Evolutionary conservation across 2,113 vertebrate genomes (phyloP), one percentile per base, ranked within the genome.

Genomic region (Corapipo altera): DNA sequence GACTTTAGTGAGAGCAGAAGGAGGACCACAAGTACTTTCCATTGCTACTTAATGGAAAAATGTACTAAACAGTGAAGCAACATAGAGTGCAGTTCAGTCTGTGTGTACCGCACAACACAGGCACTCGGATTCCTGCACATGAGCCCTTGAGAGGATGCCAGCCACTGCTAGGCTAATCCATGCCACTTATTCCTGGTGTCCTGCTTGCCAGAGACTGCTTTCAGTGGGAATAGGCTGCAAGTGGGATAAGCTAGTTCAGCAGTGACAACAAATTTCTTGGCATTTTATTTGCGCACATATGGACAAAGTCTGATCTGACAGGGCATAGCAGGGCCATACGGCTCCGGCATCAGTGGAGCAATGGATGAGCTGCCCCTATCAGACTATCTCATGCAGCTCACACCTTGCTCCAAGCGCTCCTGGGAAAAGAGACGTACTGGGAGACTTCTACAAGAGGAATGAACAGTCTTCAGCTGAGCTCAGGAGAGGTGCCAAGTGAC

Each of bases 111-210:
- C 22, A n/a, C 12, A 28, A n/a, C 61, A 41, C 4, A 3, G 12
- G 19, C 16, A 20, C 57, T 37, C 1, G 0, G 21, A 33, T 15
- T 52, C 59, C 33, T 1, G 4, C 46, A 18, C 7, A 26, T 8
- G 1, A 2, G 7, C 22, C 11, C 6, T 11, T 7, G 8, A 69
- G n/a, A 74, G 35, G 9, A 88, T 37, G 26, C 2, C 35, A 84
- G 43, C 9, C 70, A 69, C 35, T 6, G 11, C 35, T 41, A n/a
- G n/a, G 27, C 72, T 71, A 52, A 71, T n/a, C 24, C 43, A 33
- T 79, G 52, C 8, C 54, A 19, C 26, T 71, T 2, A 0, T 19
- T 66, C 48, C 75, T 67, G 48, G 43, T 79, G 67, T 16, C 51
- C 39, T 48, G n/a, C 12, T 55, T 32, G 18, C 26, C 75, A 79